phyloP scores from a whole-genome alignment of 2,797 vertebrate genomes.

The Xiphophorus birchmanni region DNA sequence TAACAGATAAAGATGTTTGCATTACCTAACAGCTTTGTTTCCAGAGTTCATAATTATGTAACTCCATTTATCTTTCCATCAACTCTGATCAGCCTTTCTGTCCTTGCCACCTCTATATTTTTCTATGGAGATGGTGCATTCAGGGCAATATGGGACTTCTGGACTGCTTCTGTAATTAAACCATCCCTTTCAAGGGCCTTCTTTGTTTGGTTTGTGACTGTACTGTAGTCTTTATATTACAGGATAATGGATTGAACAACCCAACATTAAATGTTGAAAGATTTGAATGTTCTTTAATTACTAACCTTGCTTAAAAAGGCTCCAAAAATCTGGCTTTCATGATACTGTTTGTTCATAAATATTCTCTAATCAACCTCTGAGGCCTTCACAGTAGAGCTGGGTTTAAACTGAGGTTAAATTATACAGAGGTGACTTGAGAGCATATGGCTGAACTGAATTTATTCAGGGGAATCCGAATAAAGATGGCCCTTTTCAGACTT shows the following conservation, averaged over 20 bases:
- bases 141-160: not conserved
- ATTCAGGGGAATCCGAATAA: not conserved
- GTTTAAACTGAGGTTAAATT: not conserved
- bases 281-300: too few relatives aligned
- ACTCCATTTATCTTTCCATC: too few relatives aligned
- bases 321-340: not conserved
- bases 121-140: too few relatives aligned
- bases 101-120: too few relatives aligned
- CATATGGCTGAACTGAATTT: not conserved
- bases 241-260: not conserved
- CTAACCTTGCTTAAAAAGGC: not conserved
- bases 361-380: not conserved
- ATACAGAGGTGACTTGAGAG: not conserved
- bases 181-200: not conserved
- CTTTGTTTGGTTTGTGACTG: not conserved
- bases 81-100: too few relatives aligned
- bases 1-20: not conserved
- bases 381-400: not conserved
- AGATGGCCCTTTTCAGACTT: not conserved
- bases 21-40: too few relatives aligned
- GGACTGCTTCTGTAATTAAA: not conserved
- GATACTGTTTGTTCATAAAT: not conserved
- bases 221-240: not conserved
- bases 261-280: too few relatives aligned
- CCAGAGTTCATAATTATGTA: too few relatives aligned